Evolutionary conservation across 2,797 vertebrate genomes (phyloP).

Genomic region (Silurus aristotelis): DNA sequence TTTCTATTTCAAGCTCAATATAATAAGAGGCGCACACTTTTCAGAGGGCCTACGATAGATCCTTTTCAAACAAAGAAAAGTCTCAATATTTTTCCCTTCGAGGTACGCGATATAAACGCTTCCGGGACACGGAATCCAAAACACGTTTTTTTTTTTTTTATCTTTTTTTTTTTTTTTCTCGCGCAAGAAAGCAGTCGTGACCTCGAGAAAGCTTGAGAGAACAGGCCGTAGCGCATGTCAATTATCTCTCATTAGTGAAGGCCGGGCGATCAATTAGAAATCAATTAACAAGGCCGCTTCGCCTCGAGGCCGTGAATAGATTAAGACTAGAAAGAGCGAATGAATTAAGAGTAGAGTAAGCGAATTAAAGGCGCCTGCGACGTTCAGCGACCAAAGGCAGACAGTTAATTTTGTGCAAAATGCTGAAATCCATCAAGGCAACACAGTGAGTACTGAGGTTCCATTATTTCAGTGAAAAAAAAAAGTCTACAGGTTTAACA

Average conservation of each 20-base stretch:
- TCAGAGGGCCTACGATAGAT: slow-evolving; percentile 30
- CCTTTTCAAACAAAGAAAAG: slow-evolving; percentile 40
- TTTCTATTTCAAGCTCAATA: neutral
- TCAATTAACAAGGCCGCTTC: slow-evolving; percentile 43
- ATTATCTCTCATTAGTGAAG: slow-evolving; percentile 53
- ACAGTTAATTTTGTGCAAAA: no score
- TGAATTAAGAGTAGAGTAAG: slow-evolving; percentile 23
- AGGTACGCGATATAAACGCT: slow-evolving; percentile 13
- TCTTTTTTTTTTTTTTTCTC: neutral
- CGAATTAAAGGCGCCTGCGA: neutral
- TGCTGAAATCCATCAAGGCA: no score
- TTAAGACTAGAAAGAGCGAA: slow-evolving; percentile 14
- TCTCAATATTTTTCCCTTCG: slow-evolving; percentile 31
- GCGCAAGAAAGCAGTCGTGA: slow-evolving; percentile 34
- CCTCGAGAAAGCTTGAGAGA: slow-evolving; percentile 41
- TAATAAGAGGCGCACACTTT: neutral
- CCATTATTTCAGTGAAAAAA: no score
- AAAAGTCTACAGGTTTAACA: no score
- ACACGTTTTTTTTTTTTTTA: neutral
- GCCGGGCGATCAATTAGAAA: slow-evolving; percentile 58
- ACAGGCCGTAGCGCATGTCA: slow-evolving; percentile 48
- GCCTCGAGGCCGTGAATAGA: slow-evolving; percentile 30
- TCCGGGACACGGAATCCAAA: neutral
- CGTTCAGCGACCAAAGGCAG: no score
- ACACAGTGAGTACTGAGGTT: no score